phyloP scores from a whole-genome alignment of 2,797 vertebrate genomes.

The Momotus momota region DNA sequence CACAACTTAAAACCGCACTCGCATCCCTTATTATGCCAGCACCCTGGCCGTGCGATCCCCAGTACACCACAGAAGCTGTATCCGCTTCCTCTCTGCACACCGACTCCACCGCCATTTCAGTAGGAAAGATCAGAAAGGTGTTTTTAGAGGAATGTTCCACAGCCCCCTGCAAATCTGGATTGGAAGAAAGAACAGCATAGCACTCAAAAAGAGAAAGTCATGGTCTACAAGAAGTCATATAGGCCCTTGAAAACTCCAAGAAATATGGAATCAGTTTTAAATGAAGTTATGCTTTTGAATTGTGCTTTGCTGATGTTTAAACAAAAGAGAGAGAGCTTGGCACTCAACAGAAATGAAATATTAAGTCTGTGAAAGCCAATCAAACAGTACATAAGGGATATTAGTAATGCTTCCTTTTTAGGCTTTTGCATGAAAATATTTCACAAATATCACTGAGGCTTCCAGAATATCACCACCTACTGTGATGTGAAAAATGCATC shows the following conservation, averaged over 20 bases:
- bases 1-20: rapidly evolving
- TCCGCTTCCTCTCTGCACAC: rapidly evolving
- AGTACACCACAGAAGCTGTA: rapidly evolving
- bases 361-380: background rate
- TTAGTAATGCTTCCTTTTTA: background rate
- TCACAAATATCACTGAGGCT: background rate
- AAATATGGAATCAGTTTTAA: background rate
- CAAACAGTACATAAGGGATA: background rate
- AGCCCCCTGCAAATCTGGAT: background rate
- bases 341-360: background rate
- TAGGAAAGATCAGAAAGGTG: background rate
- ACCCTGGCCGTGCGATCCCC: rapidly evolving
- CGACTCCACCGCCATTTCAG: background rate
- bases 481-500: background rate
- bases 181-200: background rate
- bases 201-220: background rate
- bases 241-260: background rate
- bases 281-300: background rate
- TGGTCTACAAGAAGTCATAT: rapidly evolving
- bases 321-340: background rate
- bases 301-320: background rate
- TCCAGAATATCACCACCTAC: background rate
- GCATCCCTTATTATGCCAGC: background rate
- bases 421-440: background rate
- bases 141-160: background rate